Percentiles rank a stretch among this genome's conserved stretches.
Conservation (phyloP, 2,888 invertebrate species). For the Zaprionus lineosus region DNA sequence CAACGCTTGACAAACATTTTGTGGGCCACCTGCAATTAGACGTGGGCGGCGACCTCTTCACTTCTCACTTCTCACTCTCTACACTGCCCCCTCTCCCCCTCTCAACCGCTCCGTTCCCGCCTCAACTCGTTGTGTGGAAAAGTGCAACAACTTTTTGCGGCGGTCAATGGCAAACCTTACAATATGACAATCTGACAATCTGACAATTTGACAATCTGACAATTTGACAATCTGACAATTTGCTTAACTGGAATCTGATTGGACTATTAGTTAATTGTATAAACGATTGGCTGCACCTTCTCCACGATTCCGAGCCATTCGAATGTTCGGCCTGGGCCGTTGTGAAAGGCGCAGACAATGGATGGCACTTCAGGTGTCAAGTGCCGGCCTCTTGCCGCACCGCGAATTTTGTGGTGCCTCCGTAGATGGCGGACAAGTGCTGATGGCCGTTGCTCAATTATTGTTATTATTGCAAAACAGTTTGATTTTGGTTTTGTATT, state of each 20-base stretch:
- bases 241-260: slow-evolving; percentile 17
- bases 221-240: slow-evolving; percentile 30
- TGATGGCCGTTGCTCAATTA: slow-evolving; percentile 30
- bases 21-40: slow-evolving; percentile 58
- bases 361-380: slow-evolving; percentile 63
- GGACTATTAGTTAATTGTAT: slow-evolving; percentile 45
- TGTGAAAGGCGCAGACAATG: slow-evolving; percentile 40
- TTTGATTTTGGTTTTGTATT: too few species aligned
- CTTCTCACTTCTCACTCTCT: too few species aligned
- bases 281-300: slow-evolving; percentile 25
- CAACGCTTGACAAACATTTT: slow-evolving; percentile 47
- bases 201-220: too few species aligned
- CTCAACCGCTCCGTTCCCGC: too few species aligned
- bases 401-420: slow-evolving; percentile 22
- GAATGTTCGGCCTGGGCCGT: too few species aligned
- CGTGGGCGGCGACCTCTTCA: slow-evolving; percentile 58
- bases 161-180: slow-evolving; percentile 49
- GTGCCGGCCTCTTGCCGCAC: slow-evolving; percentile 28
- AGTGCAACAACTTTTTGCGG: slow-evolving; percentile 38
- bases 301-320: not conserved
- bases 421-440: slow-evolving; percentile 31
- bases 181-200: too few species aligned
- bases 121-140: too few species aligned
- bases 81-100: too few species aligned
- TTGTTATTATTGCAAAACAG: slow-evolving; percentile 1